phyloP scores from a whole-genome alignment of 2,113 vertebrate species.

The Sapajus apella region DNA sequence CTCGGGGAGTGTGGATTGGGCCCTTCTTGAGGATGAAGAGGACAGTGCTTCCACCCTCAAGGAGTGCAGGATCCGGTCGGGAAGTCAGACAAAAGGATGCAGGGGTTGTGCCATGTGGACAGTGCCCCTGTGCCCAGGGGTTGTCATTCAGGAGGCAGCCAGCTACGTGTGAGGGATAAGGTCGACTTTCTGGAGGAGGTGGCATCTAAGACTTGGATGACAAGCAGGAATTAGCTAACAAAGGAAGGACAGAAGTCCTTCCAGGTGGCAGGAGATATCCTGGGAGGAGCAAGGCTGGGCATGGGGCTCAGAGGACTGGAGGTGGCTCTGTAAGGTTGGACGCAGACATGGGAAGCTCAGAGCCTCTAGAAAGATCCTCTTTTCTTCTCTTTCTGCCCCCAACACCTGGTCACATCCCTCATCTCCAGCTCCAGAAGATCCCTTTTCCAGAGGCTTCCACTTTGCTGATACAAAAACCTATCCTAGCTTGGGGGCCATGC shows the following conservation, averaged over 20 bases:
- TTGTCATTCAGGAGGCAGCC: not conserved
- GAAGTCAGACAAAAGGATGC: not conserved
- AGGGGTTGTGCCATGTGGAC: not conserved
- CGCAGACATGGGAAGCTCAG: not conserved
- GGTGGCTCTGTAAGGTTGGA: not conserved
- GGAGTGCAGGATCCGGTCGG: accelerated
- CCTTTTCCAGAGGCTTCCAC: not conserved
- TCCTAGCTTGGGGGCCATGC: not conserved
- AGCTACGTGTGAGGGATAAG: not conserved
- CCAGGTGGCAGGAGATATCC: not conserved
- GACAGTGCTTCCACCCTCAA: not conserved
- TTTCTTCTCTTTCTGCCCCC: not conserved
- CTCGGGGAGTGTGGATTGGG: not conserved
- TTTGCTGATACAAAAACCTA: not conserved
- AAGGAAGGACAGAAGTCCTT: not conserved
- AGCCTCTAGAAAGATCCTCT: not conserved
- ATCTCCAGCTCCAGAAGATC: not conserved
- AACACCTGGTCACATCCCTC: not conserved
- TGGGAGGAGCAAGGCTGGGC: not conserved
- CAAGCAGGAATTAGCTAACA: not conserved
- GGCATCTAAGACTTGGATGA: not conserved
- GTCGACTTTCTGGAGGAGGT: not conserved
- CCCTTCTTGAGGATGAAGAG: not conserved
- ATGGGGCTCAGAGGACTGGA: not conserved
- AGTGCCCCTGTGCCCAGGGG: not conserved